Conservation (phyloP, 2,888 invertebrate genomes). For the Lepidochitona cinerea region DNA sequence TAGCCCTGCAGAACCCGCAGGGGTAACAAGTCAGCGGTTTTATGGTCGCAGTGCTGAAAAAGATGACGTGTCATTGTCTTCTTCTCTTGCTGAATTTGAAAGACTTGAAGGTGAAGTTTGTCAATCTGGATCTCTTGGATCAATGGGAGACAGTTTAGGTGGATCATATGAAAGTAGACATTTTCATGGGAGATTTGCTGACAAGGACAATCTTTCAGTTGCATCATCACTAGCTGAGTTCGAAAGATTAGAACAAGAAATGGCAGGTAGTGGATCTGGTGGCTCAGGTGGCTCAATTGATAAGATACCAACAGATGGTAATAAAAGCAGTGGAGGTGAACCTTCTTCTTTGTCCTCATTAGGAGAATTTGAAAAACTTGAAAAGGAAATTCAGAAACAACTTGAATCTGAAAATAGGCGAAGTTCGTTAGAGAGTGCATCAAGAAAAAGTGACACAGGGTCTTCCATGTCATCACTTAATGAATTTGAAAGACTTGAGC, state of each 20-base stretch:
- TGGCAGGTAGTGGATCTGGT: slow-evolving; percentile 70
- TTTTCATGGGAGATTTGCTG: slow-evolving; percentile 75
- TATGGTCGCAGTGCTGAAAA: slow-evolving; percentile 87
- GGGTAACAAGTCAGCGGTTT: slow-evolving; percentile 78
- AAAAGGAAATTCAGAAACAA: slow-evolving; percentile 76
- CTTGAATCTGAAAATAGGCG: slow-evolving; percentile 49
- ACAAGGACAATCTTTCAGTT: slow-evolving; percentile 92
- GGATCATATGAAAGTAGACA: slow-evolving; percentile 57
- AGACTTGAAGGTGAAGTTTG: slow-evolving; percentile 85
- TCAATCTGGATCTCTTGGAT: slow-evolving; percentile 50
- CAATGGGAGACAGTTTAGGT: slow-evolving; percentile 65
- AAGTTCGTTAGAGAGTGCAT: slow-evolving; percentile 68
- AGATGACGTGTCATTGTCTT: slow-evolving; percentile 92
- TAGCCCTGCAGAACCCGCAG: background rate
- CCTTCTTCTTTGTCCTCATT: slow-evolving; percentile 75
- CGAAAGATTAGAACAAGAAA: slow-evolving; percentile 89
- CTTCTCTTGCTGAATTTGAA: slow-evolving; percentile 91
- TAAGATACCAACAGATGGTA: slow-evolving; percentile 59
- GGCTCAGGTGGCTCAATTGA: slow-evolving; percentile 89
- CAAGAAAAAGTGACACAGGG: slow-evolving; percentile 49
- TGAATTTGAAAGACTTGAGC: slow-evolving; percentile 68
- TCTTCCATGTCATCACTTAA: slow-evolving; percentile 65
- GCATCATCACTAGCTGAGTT: slow-evolving; percentile 92
- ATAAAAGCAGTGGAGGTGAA: slow-evolving; percentile 57
- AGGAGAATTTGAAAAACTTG: slow-evolving; percentile 93